Percentiles rank a stretch among this genome's conserved stretches.
Evolutionary conservation across 2,113 vertebrate genomes (phyloP).

Genomic region (Rallus limicola): DNA sequence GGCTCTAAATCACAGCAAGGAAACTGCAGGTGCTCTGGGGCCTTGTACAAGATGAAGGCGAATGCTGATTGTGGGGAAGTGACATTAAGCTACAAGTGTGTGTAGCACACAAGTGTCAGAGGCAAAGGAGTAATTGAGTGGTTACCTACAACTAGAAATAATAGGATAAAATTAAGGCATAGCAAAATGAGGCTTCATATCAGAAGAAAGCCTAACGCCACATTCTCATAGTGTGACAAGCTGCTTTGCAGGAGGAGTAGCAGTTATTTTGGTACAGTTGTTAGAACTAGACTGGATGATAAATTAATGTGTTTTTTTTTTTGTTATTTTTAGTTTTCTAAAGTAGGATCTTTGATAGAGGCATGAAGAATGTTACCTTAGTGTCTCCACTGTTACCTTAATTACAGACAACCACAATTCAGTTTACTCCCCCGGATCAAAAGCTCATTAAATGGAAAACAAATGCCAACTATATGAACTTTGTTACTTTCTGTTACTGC

Average conservation of each 20-base stretch:
- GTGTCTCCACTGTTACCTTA: neutral
- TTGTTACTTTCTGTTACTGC: neutral
- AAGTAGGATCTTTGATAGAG: neutral
- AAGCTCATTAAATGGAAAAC: neutral
- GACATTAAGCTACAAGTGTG: neutral
- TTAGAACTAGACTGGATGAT: neutral
- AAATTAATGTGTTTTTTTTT: neutral
- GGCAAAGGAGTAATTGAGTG: neutral
- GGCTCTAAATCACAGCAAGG: neutral
- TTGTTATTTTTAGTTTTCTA: neutral
- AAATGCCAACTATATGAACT: neutral
- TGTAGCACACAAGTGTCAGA: fast-evolving
- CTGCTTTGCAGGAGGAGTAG: neutral
- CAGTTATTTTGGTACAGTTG: neutral
- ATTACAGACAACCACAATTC: neutral
- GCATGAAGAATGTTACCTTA: neutral
- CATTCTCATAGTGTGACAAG: neutral
- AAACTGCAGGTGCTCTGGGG: neutral
- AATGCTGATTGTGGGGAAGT: neutral
- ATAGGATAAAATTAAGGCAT: neutral
- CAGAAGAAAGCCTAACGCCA: neutral
- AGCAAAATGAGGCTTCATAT: neutral
- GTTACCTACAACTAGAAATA: neutral
- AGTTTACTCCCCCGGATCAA: neutral
- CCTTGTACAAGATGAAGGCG: neutral